phyloP scores from a whole-genome alignment of 2,797 vertebrate genomes.

The Micromesistius poutassou region DNA sequence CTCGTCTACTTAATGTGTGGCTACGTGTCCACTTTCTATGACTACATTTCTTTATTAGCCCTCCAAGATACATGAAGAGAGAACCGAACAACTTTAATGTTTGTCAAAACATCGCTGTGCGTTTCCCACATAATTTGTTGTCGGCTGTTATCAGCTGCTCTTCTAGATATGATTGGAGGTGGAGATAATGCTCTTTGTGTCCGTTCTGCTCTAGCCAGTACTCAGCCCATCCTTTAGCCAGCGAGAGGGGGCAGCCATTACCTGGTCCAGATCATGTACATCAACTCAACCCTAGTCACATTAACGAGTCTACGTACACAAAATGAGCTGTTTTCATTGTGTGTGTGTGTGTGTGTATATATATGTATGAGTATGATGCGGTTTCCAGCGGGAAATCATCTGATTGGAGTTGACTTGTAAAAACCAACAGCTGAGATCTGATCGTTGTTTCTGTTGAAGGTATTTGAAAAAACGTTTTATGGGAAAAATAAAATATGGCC shows the following conservation, averaged over 20 bases:
- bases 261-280: neutral
- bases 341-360: too few relatives aligned
- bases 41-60: neutral
- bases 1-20: neutral
- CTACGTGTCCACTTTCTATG: neutral
- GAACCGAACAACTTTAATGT: neutral
- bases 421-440: conserved; percentile 48
- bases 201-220: neutral
- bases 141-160: neutral
- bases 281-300: neutral
- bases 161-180: neutral
- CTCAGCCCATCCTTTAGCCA: neutral
- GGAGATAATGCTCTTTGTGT: neutral
- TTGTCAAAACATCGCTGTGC: neutral
- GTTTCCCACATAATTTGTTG: neutral
- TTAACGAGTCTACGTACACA: too few relatives aligned
- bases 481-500: conserved; percentile 68
- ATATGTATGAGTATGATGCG: neutral
- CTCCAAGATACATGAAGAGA: neutral
- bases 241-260: neutral
- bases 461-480: conserved; percentile 59
- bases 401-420: conserved; percentile 81
- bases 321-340: too few relatives aligned
- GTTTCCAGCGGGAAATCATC: conserved; percentile 66
- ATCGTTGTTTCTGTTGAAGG: conserved; percentile 62